A percentile compares a stretch with the other conserved stretches of the same genome.
phyloP scores from a whole-genome alignment of 2,113 vertebrate genomes.

The Stomatorhinus ivindoensis region DNA sequence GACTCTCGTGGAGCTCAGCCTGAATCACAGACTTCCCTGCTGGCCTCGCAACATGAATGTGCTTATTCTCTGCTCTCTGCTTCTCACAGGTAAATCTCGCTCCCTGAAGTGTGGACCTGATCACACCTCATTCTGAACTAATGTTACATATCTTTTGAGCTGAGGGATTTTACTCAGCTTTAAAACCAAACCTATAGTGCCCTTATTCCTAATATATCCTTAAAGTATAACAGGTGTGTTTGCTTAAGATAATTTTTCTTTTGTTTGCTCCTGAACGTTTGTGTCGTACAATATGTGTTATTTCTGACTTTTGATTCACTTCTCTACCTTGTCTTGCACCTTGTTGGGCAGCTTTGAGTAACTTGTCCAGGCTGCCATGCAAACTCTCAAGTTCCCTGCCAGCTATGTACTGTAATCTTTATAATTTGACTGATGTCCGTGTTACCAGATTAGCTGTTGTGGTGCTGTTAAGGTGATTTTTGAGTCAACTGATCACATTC shows the following conservation, averaged over 20 bases:
- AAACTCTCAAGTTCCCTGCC: background rate
- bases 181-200: background rate
- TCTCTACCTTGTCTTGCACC: background rate
- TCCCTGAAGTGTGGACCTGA: background rate
- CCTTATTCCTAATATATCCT: background rate
- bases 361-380: background rate
- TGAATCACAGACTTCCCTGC: background rate
- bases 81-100: conserved; percentile 15
- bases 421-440: background rate
- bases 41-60: conserved; percentile 16
- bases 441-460: background rate
- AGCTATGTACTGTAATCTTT: background rate
- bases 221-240: background rate
- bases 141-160: background rate
- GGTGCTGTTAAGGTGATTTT: background rate
- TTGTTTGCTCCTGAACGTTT: background rate
- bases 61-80: conserved; percentile 7
- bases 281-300: background rate
- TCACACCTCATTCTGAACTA: background rate
- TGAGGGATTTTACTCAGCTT: background rate
- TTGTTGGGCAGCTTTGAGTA: background rate
- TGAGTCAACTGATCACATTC: background rate
- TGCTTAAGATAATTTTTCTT: background rate
- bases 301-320: background rate
- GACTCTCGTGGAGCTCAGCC: background rate